Base-by-base conservation (phyloP, 2,113 vertebrate species). In the Macrotis lagotis region DNA sequence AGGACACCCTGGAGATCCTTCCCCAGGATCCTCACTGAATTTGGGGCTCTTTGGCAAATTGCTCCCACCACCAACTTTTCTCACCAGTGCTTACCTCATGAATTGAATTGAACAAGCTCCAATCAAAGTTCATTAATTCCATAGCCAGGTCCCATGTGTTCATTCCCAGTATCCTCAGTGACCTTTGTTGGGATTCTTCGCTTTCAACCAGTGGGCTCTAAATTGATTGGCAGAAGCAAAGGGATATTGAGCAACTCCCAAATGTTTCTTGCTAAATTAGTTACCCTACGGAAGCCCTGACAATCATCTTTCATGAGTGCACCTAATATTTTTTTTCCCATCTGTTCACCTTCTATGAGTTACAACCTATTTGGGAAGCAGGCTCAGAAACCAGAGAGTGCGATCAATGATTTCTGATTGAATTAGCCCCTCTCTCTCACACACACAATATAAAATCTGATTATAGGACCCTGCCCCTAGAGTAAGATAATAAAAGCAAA, bases 61-160 rank as follows among this genome's bases (percentile, higher is more conserved):
- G 3, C 48, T 28, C 25, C 25, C 48, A 22, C 37, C 37, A 22
- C 66, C 12, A 66, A 50, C 47, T 51, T 92, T 83, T 90, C 10
- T 48, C 31, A 91, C 25, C 66, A 44, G 59, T 97, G 92, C 98
- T 97, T 97, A 99, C 99, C 99, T 99, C 99, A 0, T 99, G 99
- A 95, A 99, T 98, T 6, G 99, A 99, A 97, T 99, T 99, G 98
- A 99, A 99, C 94, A 99, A 98, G 97, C 96, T 98, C 99, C 99
- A 99, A 97, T 99, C 99, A 96, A 99, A 99, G 98, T 99, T 99
- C 90, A 99, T 99, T 95, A 99, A 98, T 92, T 99, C 99, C 90
- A 99, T 98, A 89, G 99, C 99, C 90, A 99, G 98, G 95, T 99
- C 99, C 99, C 99, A 99, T 5, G 99, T 99, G 98, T 99, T 99